Percentiles rank a stretch among this genome's conserved stretches.
phyloP scores from a whole-genome alignment of 2,797 vertebrate genomes.

The Megaceryle alcyon region DNA sequence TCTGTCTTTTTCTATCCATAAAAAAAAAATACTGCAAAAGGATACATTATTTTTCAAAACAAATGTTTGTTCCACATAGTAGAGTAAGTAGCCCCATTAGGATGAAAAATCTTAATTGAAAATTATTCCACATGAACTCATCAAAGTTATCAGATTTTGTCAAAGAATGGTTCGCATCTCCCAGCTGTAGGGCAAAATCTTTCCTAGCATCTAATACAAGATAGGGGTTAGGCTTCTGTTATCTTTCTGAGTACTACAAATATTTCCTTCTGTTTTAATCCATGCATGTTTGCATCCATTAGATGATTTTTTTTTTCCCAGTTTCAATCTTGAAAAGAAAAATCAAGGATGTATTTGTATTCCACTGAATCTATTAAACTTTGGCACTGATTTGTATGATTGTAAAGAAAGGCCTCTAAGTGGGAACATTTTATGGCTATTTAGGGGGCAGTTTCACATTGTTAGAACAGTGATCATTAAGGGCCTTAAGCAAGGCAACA shows the following conservation, averaged over 20 bases:
- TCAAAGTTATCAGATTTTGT: neutral
- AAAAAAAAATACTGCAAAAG: neutral
- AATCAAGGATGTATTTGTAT: neutral
- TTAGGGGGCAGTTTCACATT: slow-evolving; percentile 23
- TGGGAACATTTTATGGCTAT: neutral
- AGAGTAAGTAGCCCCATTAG: neutral
- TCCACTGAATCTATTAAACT: neutral
- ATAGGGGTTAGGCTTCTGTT: neutral
- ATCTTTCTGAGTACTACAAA: neutral
- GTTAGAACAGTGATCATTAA: slow-evolving; percentile 21
- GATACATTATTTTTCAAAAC: neutral
- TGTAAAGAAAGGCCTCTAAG: neutral
- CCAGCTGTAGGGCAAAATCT: neutral
- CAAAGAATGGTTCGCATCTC: neutral
- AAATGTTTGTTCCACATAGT: neutral
- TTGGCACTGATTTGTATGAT: neutral
- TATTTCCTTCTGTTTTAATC: neutral
- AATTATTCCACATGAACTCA: neutral
- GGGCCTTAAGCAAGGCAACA: neutral
- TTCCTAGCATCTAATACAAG: neutral
- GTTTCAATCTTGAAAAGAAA: neutral
- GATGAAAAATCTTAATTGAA: neutral
- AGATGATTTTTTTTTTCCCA: neutral
- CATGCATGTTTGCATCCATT: neutral
- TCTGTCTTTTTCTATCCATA: neutral